Percentiles rank a stretch among this genome's conserved stretches.
Conservation (phyloP, 2,888 invertebrate species). For the Pyrocoelia pectoralis region DNA sequence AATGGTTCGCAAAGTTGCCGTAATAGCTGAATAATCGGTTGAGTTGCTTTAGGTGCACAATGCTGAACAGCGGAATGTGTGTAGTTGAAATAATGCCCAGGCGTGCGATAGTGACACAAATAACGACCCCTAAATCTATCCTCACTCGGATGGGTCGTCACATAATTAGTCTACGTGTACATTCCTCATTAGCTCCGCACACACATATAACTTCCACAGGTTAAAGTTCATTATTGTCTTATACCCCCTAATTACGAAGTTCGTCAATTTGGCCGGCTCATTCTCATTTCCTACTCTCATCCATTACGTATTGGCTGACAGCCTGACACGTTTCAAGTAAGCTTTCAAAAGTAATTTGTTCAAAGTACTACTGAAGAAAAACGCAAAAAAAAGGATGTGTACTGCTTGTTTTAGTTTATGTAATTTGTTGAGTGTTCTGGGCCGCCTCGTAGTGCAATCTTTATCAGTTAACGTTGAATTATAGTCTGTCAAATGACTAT, state of each 20-base stretch:
- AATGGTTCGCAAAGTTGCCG: slow-evolving; percentile 46
- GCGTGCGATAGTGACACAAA: slow-evolving; percentile 43
- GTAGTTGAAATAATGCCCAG: slow-evolving; percentile 44
- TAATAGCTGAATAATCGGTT: slow-evolving; percentile 46
- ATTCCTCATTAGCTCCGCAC: slow-evolving; percentile 40
- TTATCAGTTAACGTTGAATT: slow-evolving; percentile 56
- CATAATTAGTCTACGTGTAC: slow-evolving; percentile 48
- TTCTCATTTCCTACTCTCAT: slow-evolving; percentile 43
- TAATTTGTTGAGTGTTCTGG: slow-evolving; percentile 40
- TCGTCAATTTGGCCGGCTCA: slow-evolving; percentile 42
- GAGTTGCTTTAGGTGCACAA: slow-evolving; percentile 30
- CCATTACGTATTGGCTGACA: slow-evolving; percentile 44
- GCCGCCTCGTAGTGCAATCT: slow-evolving; percentile 46
- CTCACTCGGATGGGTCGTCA: slow-evolving; percentile 44
- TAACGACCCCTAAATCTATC: slow-evolving; percentile 54
- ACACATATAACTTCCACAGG: slow-evolving; percentile 30
- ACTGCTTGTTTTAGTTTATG: slow-evolving; percentile 39
- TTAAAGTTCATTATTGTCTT: slow-evolving; percentile 44
- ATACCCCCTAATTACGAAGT: slow-evolving; percentile 42
- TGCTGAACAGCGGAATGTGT: slow-evolving; percentile 42
- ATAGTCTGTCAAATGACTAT: slow-evolving; percentile 56
- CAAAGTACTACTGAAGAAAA: slow-evolving; percentile 35
- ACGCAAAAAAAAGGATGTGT: slow-evolving; percentile 33
- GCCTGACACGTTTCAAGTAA: slow-evolving; percentile 40
- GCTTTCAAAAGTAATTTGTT: slow-evolving; percentile 44